Base-by-base conservation (phyloP, 2,888 invertebrate genomes). In the Hyposoter didymator region DNA sequence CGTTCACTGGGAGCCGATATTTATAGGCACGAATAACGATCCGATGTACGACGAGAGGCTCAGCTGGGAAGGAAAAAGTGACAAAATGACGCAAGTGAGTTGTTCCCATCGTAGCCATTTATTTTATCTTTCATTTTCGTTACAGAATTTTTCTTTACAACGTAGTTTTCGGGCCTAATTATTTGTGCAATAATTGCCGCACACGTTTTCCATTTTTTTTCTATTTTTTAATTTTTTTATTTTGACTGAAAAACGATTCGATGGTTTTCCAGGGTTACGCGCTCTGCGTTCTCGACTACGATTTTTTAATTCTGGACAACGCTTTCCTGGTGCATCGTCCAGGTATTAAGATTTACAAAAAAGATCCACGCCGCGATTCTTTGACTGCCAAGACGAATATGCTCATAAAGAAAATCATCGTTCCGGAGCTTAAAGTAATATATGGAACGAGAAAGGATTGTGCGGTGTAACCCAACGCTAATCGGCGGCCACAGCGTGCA, bases 61-160 rank as follows among this genome's bases (percentile, higher is more conserved):
- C 85, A 98, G 97, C 93, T 98, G 98, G 98, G 98, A 99, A 93
- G 98, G 98, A 64, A 98, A 98, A 94, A 97, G 97, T 94, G 98
- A 99, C 94, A 98, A 98, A 95, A 98, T 98, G 98, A 97, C 98
- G 84, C 98, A 98, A 97, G 98, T 98, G 93, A 92, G 88, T 70
- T 62, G 83, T 7, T 22, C 22, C 22, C 19, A 28, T 8, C 22
- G 12, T 3, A 2, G 12, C 5, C 28, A 22, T 28, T 14, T 47
- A 45, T 45, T 10, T 28, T 17, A 0, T 1, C n/a, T 8, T 35
- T 17, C 4, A 10, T 17, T 32, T 62, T 35, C 2, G 8, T n/a
- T 39, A 19, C n/a, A 35, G 32, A 64, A 64, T 35, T n/a, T 39
- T 64, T 8, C 8, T 19, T 10, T n/a, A 0, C 22, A 7, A 22